Evolutionary conservation across 2,888 invertebrate genomes (phyloP).

Genomic region (Erpobdella octoculata): DNA sequence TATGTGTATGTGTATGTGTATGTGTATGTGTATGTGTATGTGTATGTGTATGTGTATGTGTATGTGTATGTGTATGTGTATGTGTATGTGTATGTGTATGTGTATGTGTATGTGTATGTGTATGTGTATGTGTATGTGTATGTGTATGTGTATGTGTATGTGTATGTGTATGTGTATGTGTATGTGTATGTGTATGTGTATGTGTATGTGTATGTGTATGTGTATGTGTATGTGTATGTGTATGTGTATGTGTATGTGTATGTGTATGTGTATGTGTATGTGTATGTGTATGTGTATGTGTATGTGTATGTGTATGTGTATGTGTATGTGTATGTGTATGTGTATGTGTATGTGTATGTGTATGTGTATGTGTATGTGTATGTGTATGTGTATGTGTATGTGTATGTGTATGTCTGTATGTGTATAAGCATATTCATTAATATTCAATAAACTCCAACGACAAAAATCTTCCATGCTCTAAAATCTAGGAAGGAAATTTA

Average conservation of each 20-base stretch:
- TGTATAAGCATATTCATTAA: too few species aligned
- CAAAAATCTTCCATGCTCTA: too few species aligned
- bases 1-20: neutral
- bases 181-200: slow-evolving; percentile 28
- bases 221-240: slow-evolving; percentile 26
- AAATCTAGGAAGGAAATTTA: too few species aligned
- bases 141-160: neutral
- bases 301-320: too few species aligned
- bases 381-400: too few species aligned
- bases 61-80: neutral
- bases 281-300: neutral
- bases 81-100: neutral
- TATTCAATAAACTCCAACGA: too few species aligned
- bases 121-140: neutral
- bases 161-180: slow-evolving; percentile 21
- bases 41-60: neutral
- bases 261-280: slow-evolving; percentile 24
- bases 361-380: too few species aligned
- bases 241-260: slow-evolving; percentile 26
- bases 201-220: slow-evolving; percentile 30
- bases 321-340: too few species aligned
- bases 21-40: neutral
- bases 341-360: too few species aligned
- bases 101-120: neutral
- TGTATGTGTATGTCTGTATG: too few species aligned